These are phyloP conservation scores for Catharus ustulatus DNA, from an alignment of 2,797 vertebrate genomes.

Conservation along the genomic window DNA sequence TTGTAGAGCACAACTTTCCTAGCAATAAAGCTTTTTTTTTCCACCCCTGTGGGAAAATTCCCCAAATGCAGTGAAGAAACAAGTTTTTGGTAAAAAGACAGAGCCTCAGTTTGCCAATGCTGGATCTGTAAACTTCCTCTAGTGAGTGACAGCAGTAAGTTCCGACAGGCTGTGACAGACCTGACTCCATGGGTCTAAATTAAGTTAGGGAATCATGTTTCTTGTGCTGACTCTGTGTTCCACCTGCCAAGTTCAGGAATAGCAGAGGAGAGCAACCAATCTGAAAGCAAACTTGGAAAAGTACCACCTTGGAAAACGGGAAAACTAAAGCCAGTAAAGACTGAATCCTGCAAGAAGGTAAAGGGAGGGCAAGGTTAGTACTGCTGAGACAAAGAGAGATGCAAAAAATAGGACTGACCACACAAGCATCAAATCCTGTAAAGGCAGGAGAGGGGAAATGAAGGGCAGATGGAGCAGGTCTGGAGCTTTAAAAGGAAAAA, in stretches of 20 bases:
- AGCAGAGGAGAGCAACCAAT: neutral
- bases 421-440: neutral
- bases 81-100: neutral
- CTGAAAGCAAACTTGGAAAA: conserved; percentile 1
- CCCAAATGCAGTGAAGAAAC: neutral
- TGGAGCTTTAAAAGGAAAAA: neutral
- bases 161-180: neutral
- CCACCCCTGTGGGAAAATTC: neutral
- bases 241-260: conserved; percentile 20
- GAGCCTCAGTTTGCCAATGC: neutral
- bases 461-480: neutral
- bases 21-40: neutral
- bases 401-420: neutral
- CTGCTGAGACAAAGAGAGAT: neutral
- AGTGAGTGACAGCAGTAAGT: neutral
- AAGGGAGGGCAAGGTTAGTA: neutral
- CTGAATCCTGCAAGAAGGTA: neutral
- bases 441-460: neutral
- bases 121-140: neutral
- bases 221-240: neutral
- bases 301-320: neutral
- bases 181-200: conserved; percentile 1
- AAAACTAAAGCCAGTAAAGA: neutral
- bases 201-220: conserved; percentile 15
- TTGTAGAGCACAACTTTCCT: neutral